Evolutionary conservation across 2,113 vertebrate species (phyloP).

Genomic region (Hucho hucho): DNA sequence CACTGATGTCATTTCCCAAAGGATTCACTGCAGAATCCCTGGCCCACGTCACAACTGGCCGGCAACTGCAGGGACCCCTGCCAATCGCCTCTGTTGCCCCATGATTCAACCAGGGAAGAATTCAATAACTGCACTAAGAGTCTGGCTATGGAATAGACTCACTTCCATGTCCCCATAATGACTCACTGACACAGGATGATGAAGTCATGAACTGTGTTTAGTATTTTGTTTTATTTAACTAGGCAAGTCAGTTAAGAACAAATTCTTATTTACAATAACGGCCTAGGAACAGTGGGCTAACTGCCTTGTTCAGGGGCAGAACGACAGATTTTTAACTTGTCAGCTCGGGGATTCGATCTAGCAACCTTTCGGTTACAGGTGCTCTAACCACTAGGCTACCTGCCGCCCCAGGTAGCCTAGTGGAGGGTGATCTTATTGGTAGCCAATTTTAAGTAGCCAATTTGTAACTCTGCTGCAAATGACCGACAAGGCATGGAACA

Average conservation of each 20-base stretch:
- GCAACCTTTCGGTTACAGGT: too few relatives aligned
- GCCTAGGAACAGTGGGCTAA: too few relatives aligned
- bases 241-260: background rate
- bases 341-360: too few relatives aligned
- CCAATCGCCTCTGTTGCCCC: constrained; percentile 54
- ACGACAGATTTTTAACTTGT: too few relatives aligned
- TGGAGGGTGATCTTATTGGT: too few relatives aligned
- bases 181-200: constrained; percentile 50
- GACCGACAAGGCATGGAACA: too few relatives aligned
- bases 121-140: constrained; percentile 44
- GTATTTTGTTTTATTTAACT: background rate
- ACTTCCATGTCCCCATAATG: background rate
- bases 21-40: background rate
- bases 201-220: background rate
- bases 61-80: constrained; percentile 23
- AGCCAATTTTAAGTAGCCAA: background rate
- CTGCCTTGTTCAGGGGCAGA: too few relatives aligned
- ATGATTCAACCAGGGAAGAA: constrained; percentile 59
- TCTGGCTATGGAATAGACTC: constrained; percentile 34
- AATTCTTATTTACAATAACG: too few relatives aligned
- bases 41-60: constrained; percentile 30
- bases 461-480: background rate
- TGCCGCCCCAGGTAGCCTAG: too few relatives aligned
- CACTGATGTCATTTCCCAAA: background rate
- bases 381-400: too few relatives aligned